phyloP scores from a whole-genome alignment of 2,797 vertebrate species.

The Pseudopleuronectes americanus region DNA sequence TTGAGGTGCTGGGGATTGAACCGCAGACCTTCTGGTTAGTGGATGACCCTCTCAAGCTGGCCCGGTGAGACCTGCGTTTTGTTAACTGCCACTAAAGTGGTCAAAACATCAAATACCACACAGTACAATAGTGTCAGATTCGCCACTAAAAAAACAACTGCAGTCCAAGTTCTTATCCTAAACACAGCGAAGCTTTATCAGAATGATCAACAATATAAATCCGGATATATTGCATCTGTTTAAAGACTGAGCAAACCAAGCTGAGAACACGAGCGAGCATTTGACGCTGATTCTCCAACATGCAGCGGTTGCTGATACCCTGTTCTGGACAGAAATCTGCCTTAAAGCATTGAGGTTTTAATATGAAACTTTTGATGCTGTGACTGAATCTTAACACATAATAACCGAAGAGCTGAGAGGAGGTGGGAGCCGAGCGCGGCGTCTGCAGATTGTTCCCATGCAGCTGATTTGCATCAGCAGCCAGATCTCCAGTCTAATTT shows the following conservation, averaged over 20 bases:
- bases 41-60: no score
- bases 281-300: background rate
- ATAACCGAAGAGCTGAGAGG: conserved; percentile 10
- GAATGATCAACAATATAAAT: background rate
- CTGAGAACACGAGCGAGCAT: background rate
- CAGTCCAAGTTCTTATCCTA: background rate
- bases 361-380: conserved; percentile 10
- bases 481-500: conserved; percentile 49
- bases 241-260: background rate
- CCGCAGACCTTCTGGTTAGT: no score
- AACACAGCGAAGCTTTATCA: background rate
- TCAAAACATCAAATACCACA: no score
- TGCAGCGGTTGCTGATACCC: background rate
- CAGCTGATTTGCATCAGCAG: conserved; percentile 59
- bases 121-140: no score
- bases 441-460: conserved; percentile 46
- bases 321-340: background rate
- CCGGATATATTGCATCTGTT: background rate
- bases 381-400: background rate
- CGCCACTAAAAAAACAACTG: background rate
- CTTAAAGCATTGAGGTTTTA: background rate
- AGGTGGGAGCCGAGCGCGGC: conserved; percentile 6
- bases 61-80: no score
- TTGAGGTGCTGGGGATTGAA: no score
- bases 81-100: no score